Evolutionary conservation across 92 coral and sea anemone genomes (phyloP), one percentile per base, ranked within the genome.

Genomic region (Anthopleura xanthogrammica): DNA sequence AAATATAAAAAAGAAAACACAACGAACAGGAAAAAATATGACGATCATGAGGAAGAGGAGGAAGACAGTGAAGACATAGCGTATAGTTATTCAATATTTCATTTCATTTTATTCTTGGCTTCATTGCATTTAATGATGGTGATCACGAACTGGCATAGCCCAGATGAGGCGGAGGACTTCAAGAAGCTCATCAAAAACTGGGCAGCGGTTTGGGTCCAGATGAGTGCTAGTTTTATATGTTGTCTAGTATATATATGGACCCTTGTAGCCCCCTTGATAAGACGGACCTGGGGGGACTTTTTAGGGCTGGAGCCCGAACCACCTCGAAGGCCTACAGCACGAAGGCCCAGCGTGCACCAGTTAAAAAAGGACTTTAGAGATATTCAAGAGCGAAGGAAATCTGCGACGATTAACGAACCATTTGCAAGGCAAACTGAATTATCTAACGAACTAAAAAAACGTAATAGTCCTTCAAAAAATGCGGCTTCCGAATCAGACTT

Each of bases 131-230:
- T 97, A 11, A 97, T 97, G 99, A 97, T 97, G 99, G 98, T 97
- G 0, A 90, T 97, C 54, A 97, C 99, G 3, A 97, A 97, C 91
- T 97, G 99, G 99, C 99, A 97, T 50, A 97, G 99, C 78, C 99
- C 99, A 52, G 97, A 94, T 43, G 97, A 97, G 70, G 85, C 81
- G 41, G 93, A 94, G 12, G 97, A 97, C 79, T 90, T 97, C 78
- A 97, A 94, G 85, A 97, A 97, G 81, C 90, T 97, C 77, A 93
- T 97, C 23, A 97, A 97, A 79, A 97, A 97, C 85, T 97, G 99
- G 99, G 95, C 99, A 0, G 95, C 99, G 5, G 99, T 97, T 12
- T 97, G 99, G 99, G 94, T 97, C 41, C 99, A 97, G 68, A 89
- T 97, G 95, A 93, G 98, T 0, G 91, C 99, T 0, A 97, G 99